phyloP scores from a whole-genome alignment of 2,797 vertebrate genomes.

The Anas bahamensis region DNA sequence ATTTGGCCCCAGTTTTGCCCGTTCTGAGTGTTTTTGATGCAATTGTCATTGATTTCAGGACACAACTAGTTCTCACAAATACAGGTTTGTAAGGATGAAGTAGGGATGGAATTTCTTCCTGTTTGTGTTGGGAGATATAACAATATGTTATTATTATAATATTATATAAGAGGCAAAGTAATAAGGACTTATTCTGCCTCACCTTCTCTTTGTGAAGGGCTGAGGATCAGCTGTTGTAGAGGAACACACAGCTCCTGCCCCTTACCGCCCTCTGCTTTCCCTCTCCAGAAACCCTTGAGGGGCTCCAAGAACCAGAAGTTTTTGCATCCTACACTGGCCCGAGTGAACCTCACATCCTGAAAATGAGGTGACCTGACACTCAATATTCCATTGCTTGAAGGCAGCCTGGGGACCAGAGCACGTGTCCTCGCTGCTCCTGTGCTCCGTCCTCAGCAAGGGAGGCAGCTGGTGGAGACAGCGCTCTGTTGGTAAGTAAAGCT shows the following conservation, averaged over 20 bases:
- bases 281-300: neutral
- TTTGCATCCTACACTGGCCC: neutral
- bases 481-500: neutral
- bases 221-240: neutral
- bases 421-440: neutral
- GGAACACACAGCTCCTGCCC: neutral
- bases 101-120: neutral
- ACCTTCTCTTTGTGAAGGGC: neutral
- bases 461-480: neutral
- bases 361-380: neutral
- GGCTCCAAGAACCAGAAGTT: neutral
- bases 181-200: neutral
- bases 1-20: neutral
- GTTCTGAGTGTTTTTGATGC: neutral
- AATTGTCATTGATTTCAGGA: neutral
- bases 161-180: neutral
- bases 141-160: neutral
- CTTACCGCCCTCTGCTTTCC: neutral
- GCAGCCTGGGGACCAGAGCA: neutral
- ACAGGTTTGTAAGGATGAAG: neutral
- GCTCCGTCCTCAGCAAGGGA: neutral
- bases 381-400: neutral
- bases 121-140: neutral
- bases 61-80: neutral
- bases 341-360: neutral